Evolutionary conservation across 2,888 invertebrate genomes (phyloP), one percentile per base, ranked within the genome.

Genomic region (Folsomia candida): DNA sequence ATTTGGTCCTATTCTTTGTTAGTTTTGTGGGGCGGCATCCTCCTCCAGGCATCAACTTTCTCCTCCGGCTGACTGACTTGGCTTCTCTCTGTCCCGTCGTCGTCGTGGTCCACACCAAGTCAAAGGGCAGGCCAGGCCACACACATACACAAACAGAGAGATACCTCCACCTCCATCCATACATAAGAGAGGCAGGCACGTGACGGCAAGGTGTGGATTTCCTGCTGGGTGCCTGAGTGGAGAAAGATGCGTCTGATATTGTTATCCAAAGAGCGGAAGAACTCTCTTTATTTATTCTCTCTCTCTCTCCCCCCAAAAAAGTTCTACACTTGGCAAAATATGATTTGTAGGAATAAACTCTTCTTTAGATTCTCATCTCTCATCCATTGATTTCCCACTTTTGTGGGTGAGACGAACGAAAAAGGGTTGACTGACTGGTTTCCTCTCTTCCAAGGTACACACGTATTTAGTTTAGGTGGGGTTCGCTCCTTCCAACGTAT

Each of bases 261-360:
- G 22, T 54, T 54, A 54, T 54, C 54, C 54, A 54, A 54, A 54
- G 54, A 54, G 54, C 54, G 22, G 54, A 54, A 54, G 22, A 54
- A 54, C 54, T 54, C 47, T 47, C 54, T 54, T 54, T 54, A 54
- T 54, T 54, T 54, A 54, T 54, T 54, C 54, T 4, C 11, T 22
- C 18, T 47, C 47, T 18, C 47, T 47, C 9, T 11, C 9, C 47
- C 18, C 47, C 6, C 54, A n/a, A 54, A 14, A 9, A 9, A 14
- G 4, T 37, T 37, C 37, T 37, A 37, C 37, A 37, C 37, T 37
- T 37, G 64, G 25, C 20, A 22, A 65, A 65, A 65, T 65, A 65
- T 65, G 65, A 65, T 65, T 65, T 65, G 65, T 65, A 65, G 51
- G 54, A 65, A 65, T 57, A 51, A 65, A 57, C 54, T 47, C 51